Conservation (phyloP, 2,113 vertebrate genomes). For the Rousettus leschenaultii region DNA sequence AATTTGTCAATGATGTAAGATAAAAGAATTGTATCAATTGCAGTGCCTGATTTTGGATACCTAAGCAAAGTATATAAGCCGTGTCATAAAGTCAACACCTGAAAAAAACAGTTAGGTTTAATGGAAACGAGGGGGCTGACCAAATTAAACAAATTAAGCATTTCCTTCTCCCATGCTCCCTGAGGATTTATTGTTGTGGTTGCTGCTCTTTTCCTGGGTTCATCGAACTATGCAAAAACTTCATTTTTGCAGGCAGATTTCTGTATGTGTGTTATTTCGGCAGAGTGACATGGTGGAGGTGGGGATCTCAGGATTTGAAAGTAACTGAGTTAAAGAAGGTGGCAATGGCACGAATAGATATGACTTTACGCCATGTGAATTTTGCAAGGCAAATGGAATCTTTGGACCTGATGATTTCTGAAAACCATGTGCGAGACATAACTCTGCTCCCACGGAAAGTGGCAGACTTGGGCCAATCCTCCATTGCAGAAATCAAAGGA, state of each 20-base stretch:
- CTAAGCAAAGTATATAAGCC: not conserved
- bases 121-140: not conserved
- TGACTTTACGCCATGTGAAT: not conserved
- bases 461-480: slow-evolving; percentile 22
- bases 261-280: not conserved
- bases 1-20: not conserved
- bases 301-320: not conserved
- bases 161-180: not conserved
- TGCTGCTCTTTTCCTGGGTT: not conserved
- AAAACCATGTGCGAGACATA: slow-evolving; percentile 33
- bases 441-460: slow-evolving; percentile 33
- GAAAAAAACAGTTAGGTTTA: not conserved
- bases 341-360: not conserved
- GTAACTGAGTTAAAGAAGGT: not conserved
- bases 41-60: not conserved
- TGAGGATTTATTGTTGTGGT: not conserved
- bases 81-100: not conserved
- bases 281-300: not conserved
- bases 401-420: not conserved
- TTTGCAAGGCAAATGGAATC: slow-evolving; percentile 1
- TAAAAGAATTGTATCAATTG: not conserved
- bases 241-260: not conserved
- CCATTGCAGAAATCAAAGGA: slow-evolving; percentile 36
- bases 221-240: not conserved
- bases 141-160: not conserved